Conservation (phyloP, 2,888 invertebrate genomes). For the Noctua comes region DNA sequence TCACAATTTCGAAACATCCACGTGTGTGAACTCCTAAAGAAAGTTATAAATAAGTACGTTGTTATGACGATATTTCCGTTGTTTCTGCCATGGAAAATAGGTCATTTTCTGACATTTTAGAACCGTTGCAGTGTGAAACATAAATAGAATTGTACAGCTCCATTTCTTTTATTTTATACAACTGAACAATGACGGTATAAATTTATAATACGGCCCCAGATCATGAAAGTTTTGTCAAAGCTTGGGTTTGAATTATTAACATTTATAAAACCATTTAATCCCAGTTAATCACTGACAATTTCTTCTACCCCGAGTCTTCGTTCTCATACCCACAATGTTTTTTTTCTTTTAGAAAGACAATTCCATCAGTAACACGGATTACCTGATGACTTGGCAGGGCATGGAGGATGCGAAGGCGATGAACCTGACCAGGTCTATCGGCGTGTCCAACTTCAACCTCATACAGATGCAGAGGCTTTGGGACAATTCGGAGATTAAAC, state of each 20-base stretch:
- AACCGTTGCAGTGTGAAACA: background rate
- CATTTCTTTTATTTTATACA: background rate
- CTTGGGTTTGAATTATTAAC: background rate
- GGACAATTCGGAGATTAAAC: conserved; percentile 91
- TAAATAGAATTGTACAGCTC: background rate
- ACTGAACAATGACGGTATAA: background rate
- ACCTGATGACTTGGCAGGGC: conserved; percentile 94
- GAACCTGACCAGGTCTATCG: conserved; percentile 94
- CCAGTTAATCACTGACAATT: background rate
- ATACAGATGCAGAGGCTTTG: conserved; percentile 94
- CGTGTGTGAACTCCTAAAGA: background rate
- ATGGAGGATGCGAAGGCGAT: conserved; percentile 93
- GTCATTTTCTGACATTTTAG: background rate
- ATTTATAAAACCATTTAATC: background rate
- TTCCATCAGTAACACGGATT: conserved; percentile 92
- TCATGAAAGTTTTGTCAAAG: background rate
- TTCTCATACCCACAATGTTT: background rate
- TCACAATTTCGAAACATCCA: conserved; percentile 13
- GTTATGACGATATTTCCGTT: background rate
- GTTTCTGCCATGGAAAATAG: background rate
- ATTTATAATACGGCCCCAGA: background rate
- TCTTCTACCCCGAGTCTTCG: background rate
- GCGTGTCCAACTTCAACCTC: conserved; percentile 96
- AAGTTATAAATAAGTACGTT: conserved; percentile 13
- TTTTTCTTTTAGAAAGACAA: conserved; percentile 77